Evolutionary conservation across 2,113 vertebrate genomes (phyloP), one percentile per base, ranked within the genome.

Genomic region (Gymnorhina tibicen): DNA sequence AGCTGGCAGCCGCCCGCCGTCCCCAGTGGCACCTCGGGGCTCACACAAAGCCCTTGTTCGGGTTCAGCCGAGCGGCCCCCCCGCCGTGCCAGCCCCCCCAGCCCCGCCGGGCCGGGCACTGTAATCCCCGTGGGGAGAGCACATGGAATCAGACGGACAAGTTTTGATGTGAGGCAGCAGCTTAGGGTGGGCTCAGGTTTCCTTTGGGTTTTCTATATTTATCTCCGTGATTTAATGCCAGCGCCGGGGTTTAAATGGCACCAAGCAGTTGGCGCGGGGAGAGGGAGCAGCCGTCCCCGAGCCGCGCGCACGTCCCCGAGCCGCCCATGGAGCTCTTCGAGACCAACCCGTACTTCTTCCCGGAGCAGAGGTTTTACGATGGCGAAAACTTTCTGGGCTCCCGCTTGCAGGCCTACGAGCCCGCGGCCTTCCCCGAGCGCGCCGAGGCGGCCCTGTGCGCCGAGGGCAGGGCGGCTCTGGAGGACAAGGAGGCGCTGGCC

Each of bases 131-230:
- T 37, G 35, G 95, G 97, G 91, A 91, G 98, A 98, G 98, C 96
- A 97, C 97, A 97, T 97, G 98, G 98, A 99, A 98, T 98, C 98
- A 99, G 98, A 98, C 97, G 98, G 98, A 98, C 99, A 97, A 98
- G 98, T 98, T 98, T 99, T 99, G 99, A 99, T 99, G 99, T 98
- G 99, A 98, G 98, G 99, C 99, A 99, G 99, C 99, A 99, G 99
- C 99, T 99, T 99, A 99, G 99, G 98, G 98, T 84, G 85, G 98
- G 98, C 98, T 99, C 99, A 98, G 98, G 98, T 99, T 99, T 99
- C 99, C 98, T 95, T 97, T 97, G 98, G 98, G 98, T 98, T 98
- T 98, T 97, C 99, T 99, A 99, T 99, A 99, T 99, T 99, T 99
- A 99, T 99, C 99, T 98, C 98, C 97, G 97, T 99, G 99, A 99